A percentile compares a stretch with the other conserved stretches of the same genome.
phyloP scores from a whole-genome alignment of 2,888 invertebrate genomes.

The Terebella lapidaria region DNA sequence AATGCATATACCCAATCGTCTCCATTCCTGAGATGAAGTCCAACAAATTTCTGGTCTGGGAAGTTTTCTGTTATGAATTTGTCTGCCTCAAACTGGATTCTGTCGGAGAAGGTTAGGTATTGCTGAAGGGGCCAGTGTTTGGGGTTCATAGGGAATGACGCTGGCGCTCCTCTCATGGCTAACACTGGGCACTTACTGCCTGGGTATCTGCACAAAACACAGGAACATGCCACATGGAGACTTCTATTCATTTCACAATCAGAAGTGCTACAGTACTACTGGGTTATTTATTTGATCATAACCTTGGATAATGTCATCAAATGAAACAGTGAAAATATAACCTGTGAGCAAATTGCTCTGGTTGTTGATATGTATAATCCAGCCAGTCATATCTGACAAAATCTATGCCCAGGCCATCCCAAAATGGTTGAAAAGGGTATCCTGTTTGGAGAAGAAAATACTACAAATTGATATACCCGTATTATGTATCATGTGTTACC shows the following conservation, averaged over 20 bases:
- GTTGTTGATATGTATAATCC: not conserved
- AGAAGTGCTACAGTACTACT: too few species aligned
- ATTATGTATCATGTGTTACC: too few species aligned
- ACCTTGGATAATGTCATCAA: too few species aligned
- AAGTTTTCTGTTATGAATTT: constrained; percentile 36
- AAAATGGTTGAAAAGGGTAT: constrained; percentile 49
- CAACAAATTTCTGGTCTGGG: constrained; percentile 63
- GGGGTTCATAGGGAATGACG: constrained; percentile 41
- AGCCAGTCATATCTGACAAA: constrained; percentile 33
- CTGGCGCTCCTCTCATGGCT: constrained; percentile 49
- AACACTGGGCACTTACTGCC: constrained; percentile 45
- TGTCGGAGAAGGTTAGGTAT: constrained; percentile 43
- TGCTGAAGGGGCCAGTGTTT: constrained; percentile 35
- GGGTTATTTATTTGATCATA: too few species aligned
- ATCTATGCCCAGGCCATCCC: constrained; percentile 47
- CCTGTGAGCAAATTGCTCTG: not conserved
- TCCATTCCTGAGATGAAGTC: constrained; percentile 91
- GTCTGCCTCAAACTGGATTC: constrained; percentile 33
- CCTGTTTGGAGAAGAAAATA: too few species aligned
- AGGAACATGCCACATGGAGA: not conserved
- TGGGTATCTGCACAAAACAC: constrained; percentile 41
- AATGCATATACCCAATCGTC: constrained; percentile 76
- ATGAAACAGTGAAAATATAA: too few species aligned
- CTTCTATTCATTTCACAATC: not conserved
- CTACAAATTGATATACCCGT: too few species aligned